Percentiles rank a stretch among this genome's conserved stretches.
Evolutionary conservation across 1,140 invertebrate species (phyloP).

Genomic region (Tyrophagus putrescentiae): DNA sequence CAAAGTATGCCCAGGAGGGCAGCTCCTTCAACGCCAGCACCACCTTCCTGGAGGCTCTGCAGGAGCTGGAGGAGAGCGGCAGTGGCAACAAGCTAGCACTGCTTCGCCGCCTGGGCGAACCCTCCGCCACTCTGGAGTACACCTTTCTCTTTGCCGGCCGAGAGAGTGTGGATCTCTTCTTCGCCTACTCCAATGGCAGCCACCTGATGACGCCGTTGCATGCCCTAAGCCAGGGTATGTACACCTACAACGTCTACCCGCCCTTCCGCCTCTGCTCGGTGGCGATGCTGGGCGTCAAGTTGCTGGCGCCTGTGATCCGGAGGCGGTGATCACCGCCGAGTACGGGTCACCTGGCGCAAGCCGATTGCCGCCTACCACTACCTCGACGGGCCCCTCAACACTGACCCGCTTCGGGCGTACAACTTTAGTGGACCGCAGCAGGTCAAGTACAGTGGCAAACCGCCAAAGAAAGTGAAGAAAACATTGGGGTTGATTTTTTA

Average conservation of each 20-base stretch:
- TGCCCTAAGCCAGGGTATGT: background rate
- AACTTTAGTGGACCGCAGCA: too few relatives aligned
- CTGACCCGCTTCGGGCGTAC: too few relatives aligned
- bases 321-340: conserved; percentile 33
- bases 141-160: background rate
- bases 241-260: background rate
- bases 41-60: too few relatives aligned
- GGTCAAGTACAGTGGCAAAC: too few relatives aligned
- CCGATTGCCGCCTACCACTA: conserved; percentile 41
- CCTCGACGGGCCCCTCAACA: conserved; percentile 31
- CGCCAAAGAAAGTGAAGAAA: too few relatives aligned
- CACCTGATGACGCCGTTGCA: background rate
- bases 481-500: too few relatives aligned
- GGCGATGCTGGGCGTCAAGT: background rate
- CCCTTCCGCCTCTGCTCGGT: background rate
- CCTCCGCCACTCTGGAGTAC: background rate
- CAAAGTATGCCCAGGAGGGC: conserved; percentile 21
- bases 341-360: conserved; percentile 40
- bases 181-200: too few relatives aligned
- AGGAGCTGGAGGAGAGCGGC: too few relatives aligned
- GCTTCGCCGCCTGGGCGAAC: conserved; percentile 1
- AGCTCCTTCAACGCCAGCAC: too few relatives aligned
- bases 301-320: background rate
- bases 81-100: background rate
- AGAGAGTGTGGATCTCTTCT: conserved; percentile 2